Evolutionary conservation across 2,113 vertebrate genomes (phyloP), one percentile per base, ranked within the genome.

Genomic region (Tyto alba): DNA sequence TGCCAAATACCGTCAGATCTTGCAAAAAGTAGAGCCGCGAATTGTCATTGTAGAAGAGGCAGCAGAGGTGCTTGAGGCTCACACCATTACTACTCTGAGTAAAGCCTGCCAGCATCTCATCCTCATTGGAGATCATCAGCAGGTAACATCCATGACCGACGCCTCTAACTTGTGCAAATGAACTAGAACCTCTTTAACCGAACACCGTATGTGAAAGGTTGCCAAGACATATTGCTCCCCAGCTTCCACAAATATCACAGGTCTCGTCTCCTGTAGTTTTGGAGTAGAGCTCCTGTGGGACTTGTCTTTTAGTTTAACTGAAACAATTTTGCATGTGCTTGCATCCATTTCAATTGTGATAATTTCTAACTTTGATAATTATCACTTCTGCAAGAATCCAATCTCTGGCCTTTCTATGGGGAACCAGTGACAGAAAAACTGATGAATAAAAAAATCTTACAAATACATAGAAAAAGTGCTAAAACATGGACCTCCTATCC

Each of bases 111-210:
- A 99, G 94, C 99, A 99, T 41, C 99, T 99, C 88, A 99, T 99
- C 94, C 98, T 99, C 85, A 99, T 99, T 29, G 99, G 99, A 91
- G 99, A 99, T 97, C 99, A 99, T 95, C 99, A 99, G 96, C 99
- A 99, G 99, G 99, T 99, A 97, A 76, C 19, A 34, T 41, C 53
- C 16, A 16, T 25, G 9, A 59, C 47, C 63, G 52, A 30, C 17
- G 22, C 27, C 68, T 59, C n/a, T 55, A 10, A 64, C 53, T 25
- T 66, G 45, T 80, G 55, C 60, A 50, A 64, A 53, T 36, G 26
- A 73, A 26, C 30, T 23, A 43, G 60, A 62, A 68, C 9, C 0
- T 4, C n/a, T 74, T 38, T 64, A n/a, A 62, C 16, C 23, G 68
- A 90, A 43, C 14, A 23, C n/a, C 1, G 0, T 15, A 32, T 36